Evolutionary conservation across 2,888 invertebrate genomes (phyloP).

Genomic region (Acleris laterana): DNA sequence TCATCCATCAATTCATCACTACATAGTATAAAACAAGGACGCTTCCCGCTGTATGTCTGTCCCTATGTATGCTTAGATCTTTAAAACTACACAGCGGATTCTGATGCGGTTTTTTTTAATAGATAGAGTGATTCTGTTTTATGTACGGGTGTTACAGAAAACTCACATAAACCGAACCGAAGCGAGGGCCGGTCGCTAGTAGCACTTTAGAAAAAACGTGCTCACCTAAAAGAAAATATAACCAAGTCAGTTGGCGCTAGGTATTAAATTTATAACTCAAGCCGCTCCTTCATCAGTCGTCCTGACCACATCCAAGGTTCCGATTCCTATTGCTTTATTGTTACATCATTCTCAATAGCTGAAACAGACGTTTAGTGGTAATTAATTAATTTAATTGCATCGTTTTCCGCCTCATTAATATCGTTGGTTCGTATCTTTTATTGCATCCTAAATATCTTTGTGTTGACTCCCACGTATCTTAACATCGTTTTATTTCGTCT

Average conservation of each 20-base stretch:
- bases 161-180: too few species aligned
- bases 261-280: neutral
- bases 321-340: slow-evolving; percentile 43
- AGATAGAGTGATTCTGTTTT: too few species aligned
- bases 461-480: slow-evolving; percentile 51
- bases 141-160: too few species aligned
- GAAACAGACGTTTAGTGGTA: slow-evolving; percentile 40
- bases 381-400: slow-evolving; percentile 64
- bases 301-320: slow-evolving; percentile 27
- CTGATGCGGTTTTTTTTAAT: too few species aligned
- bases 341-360: slow-evolving; percentile 42
- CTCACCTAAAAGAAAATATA: neutral
- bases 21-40: too few species aligned
- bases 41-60: too few species aligned
- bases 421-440: slow-evolving; percentile 55
- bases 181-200: too few species aligned
- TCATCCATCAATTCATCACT: too few species aligned
- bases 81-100: too few species aligned
- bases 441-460: slow-evolving; percentile 51
- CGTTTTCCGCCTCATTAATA: slow-evolving; percentile 60
- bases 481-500: slow-evolving; percentile 13
- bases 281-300: slow-evolving; percentile 4
- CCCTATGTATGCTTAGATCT: too few species aligned
- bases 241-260: neutral
- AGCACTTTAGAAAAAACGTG: too few species aligned